Conservation (phyloP, 2,888 invertebrate genomes). For the Liopterus haemorrhoidalis region DNA sequence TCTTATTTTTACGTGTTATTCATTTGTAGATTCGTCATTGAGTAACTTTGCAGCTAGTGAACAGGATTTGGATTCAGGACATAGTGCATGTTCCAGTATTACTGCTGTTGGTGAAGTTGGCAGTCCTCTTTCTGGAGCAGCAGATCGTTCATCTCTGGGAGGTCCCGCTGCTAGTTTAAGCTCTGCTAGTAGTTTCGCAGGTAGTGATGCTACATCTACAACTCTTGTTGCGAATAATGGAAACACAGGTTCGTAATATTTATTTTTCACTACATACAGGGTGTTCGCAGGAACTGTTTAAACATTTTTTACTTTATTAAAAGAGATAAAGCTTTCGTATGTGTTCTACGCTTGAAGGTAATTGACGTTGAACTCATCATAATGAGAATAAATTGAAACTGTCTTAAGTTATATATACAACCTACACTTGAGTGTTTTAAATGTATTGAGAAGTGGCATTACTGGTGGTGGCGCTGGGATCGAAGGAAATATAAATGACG, state of each 20-base stretch:
- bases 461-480: too few species aligned
- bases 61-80: slow-evolving; percentile 14
- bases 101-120: slow-evolving; percentile 11
- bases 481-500: too few species aligned
- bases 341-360: too few species aligned
- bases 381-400: too few species aligned
- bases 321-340: background rate
- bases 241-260: too few species aligned
- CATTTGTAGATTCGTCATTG: slow-evolving; percentile 8
- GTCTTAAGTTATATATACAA: too few species aligned
- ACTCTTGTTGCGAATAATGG: too few species aligned
- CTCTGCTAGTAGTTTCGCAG: slow-evolving; percentile 10
- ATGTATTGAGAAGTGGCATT: too few species aligned
- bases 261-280: background rate
- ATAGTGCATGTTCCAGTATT: slow-evolving; percentile 20
- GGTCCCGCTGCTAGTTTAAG: slow-evolving; percentile 14
- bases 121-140: background rate
- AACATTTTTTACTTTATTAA: background rate
- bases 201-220: too few species aligned
- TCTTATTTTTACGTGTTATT: slow-evolving; percentile 11
- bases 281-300: background rate
- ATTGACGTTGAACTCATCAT: too few species aligned
- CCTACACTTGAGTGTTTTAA: too few species aligned
- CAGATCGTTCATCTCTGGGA: slow-evolving; percentile 13
- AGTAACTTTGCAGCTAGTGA: too few species aligned